Percentiles rank a stretch among this genome's conserved stretches.
These are phyloP conservation scores for Spodoptera littoralis DNA, from an alignment of 2,888 invertebrate genomes.

Conservation along the genomic window DNA sequence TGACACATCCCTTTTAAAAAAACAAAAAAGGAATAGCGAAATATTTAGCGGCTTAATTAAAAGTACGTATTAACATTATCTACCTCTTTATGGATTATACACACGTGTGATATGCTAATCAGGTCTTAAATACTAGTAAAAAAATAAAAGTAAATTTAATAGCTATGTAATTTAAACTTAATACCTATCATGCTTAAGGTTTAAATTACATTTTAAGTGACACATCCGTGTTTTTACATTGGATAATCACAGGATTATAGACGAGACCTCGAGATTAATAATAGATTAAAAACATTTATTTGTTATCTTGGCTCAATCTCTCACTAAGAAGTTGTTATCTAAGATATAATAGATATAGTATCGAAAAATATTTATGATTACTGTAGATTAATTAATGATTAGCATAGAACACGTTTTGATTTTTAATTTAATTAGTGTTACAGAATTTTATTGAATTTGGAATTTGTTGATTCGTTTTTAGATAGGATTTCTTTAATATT, in stretches of 20 bases:
- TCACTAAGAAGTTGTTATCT: slow-evolving; percentile 38
- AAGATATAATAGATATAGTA: slow-evolving; percentile 49
- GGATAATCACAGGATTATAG: slow-evolving; percentile 56
- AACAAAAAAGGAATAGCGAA: too few species aligned
- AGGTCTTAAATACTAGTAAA: too few species aligned
- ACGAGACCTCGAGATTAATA: slow-evolving; percentile 42
- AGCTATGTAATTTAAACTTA: too few species aligned
- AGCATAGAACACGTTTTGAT: slow-evolving; percentile 49
- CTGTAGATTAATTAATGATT: slow-evolving; percentile 54
- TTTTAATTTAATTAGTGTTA: slow-evolving; percentile 38
- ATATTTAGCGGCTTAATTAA: too few species aligned
- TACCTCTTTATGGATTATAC: too few species aligned
- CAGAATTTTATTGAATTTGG: slow-evolving; percentile 9
- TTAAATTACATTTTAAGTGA: slow-evolving; percentile 7
- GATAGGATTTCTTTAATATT: not conserved
- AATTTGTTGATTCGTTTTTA: slow-evolving; percentile 14
- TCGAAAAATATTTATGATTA: slow-evolving; percentile 48
- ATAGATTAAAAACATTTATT: slow-evolving; percentile 38
- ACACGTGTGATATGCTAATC: too few species aligned
- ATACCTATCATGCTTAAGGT: not conserved
- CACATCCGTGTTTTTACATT: slow-evolving; percentile 22
- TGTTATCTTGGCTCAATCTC: slow-evolving; percentile 40
- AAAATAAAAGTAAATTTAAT: too few species aligned
- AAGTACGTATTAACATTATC: too few species aligned
- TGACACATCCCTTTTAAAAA: too few species aligned